A percentile compares a stretch with the other conserved stretches of the same genome.
These are phyloP conservation scores for Platalea minor DNA, from an alignment of 2,797 vertebrate species.

Conservation along the genomic window DNA sequence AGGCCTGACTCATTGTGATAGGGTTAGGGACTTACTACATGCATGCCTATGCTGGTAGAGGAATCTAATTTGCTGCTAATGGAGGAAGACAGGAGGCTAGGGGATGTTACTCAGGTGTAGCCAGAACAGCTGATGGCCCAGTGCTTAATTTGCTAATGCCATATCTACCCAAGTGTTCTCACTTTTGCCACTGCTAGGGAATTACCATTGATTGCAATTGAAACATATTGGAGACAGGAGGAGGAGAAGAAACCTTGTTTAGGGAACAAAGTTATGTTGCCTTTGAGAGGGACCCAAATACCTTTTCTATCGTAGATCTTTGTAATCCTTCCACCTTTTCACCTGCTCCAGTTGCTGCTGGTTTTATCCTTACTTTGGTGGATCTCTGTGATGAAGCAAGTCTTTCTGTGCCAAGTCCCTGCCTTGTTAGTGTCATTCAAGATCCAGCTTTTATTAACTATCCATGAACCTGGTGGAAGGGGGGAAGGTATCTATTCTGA, in stretches of 20 bases:
- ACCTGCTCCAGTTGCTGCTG: neutral
- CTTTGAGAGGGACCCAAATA: neutral
- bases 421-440: conserved; percentile 8
- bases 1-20: neutral
- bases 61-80: neutral
- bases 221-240: neutral
- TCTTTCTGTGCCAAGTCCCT: neutral
- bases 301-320: neutral
- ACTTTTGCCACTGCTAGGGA: neutral
- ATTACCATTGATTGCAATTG: neutral
- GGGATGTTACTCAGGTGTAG: neutral
- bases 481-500: neutral
- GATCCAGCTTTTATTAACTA: neutral
- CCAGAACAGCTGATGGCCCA: neutral
- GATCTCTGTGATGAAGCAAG: neutral
- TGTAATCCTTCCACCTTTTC: neutral
- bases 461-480: neutral
- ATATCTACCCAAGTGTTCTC: neutral
- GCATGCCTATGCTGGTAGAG: neutral
- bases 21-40: neutral
- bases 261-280: neutral
- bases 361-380: neutral
- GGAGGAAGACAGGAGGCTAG: neutral
- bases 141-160: neutral
- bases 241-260: neutral